Percentiles rank a stretch among this genome's conserved stretches.
phyloP scores from a whole-genome alignment of 2,797 vertebrate species.

The Acipenser ruthenus region DNA sequence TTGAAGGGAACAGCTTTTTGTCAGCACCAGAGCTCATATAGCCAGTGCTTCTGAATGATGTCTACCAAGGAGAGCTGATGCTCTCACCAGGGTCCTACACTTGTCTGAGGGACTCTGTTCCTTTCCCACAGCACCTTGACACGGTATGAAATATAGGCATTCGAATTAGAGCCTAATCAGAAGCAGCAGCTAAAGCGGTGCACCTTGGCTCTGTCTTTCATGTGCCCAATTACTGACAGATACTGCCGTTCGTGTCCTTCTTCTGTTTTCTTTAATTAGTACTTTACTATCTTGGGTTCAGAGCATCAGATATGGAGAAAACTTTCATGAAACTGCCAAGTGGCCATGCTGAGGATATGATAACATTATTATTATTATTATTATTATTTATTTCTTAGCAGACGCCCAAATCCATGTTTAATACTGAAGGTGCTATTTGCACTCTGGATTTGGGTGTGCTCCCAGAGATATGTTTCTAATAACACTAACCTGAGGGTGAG shows the following conservation, averaged over 20 bases:
- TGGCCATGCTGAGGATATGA: slow-evolving; percentile 49
- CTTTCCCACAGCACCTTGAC: slow-evolving; percentile 56
- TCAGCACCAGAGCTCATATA: slow-evolving; percentile 33
- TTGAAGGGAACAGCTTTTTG: slow-evolving; percentile 32
- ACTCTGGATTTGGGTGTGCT: too few relatives aligned
- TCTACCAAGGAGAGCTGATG: slow-evolving; percentile 34
- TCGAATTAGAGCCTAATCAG: slow-evolving; percentile 80
- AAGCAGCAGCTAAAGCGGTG: slow-evolving; percentile 54
- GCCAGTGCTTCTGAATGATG: slow-evolving; percentile 43
- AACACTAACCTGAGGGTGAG: too few relatives aligned
- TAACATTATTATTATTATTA: too few relatives aligned
- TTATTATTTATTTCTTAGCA: too few relatives aligned
- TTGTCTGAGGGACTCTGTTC: slow-evolving; percentile 32
- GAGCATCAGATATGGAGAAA: slow-evolving; percentile 53
- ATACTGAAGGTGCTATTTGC: too few relatives aligned
- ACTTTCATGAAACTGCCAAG: slow-evolving; percentile 55
- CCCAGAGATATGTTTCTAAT: too few relatives aligned
- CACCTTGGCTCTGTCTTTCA: slow-evolving; percentile 73
- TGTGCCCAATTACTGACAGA: slow-evolving; percentile 79
- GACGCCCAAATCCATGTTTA: too few relatives aligned
- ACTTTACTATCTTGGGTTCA: slow-evolving; percentile 72
- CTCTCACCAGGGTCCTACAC: slow-evolving; percentile 43
- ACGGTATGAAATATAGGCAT: slow-evolving; percentile 70
- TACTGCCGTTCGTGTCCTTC: slow-evolving; percentile 77
- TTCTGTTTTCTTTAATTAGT: slow-evolving; percentile 80